Conservation (phyloP, 2,888 invertebrate species). For the Seladonia tumulorum region DNA sequence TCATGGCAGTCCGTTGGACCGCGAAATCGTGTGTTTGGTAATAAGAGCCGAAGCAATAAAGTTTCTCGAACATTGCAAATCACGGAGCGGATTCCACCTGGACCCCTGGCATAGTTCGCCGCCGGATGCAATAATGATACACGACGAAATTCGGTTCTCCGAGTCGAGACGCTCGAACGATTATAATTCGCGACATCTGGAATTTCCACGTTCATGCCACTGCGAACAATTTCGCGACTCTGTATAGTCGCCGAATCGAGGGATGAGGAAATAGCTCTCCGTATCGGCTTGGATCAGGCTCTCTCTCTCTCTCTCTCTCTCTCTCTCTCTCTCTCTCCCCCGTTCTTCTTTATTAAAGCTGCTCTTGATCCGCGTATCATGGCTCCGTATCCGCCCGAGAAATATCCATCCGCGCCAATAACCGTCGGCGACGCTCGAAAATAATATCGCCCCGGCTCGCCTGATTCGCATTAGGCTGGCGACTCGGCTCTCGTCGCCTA, state of each 20-base stretch:
- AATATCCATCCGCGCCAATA: slow-evolving; percentile 19
- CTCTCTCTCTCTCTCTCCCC: background rate
- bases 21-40: background rate
- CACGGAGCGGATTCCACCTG: background rate
- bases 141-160: background rate
- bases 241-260: background rate
- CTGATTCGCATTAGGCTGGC: background rate
- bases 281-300: background rate
- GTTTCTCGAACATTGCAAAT: background rate
- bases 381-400: slow-evolving; percentile 16
- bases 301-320: background rate
- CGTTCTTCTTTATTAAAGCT: background rate
- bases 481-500: background rate
- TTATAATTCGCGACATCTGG: slow-evolving; percentile 22
- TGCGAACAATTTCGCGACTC: slow-evolving; percentile 10
- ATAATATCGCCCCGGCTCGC: slow-evolving; percentile 6
- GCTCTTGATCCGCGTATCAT: slow-evolving; percentile 24
- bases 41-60: background rate
- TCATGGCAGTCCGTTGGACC: background rate
- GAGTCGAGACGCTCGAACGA: slow-evolving; percentile 11
- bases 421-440: background rate
- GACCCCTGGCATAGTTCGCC: background rate
- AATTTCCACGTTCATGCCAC: slow-evolving; percentile 19
- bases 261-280: background rate
- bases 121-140: background rate